A percentile compares a stretch with the other conserved stretches of the same genome.
Evolutionary conservation across 2,888 invertebrate species (phyloP).

Genomic region (Lamellibrachia columna): DNA sequence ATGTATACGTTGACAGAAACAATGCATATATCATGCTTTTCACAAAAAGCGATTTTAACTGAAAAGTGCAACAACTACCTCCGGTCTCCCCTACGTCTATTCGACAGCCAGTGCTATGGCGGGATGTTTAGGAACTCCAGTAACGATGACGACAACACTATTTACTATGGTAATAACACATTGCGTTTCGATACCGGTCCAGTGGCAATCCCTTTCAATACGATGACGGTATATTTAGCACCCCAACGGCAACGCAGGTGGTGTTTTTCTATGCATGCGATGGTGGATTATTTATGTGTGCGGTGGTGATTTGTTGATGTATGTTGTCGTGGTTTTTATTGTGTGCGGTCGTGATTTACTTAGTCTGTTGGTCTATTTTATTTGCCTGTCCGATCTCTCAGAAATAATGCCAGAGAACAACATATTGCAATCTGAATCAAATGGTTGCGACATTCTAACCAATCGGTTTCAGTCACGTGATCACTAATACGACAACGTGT

Average conservation of each 20-base stretch:
- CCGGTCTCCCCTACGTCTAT: too few relatives aligned
- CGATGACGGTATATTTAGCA: background rate
- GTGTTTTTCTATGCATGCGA: background rate
- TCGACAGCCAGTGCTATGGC: too few relatives aligned
- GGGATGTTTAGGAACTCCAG: background rate
- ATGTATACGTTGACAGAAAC: too few relatives aligned
- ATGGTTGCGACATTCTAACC: background rate
- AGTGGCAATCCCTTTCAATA: background rate
- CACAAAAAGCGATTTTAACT: too few relatives aligned
- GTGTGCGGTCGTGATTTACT: background rate
- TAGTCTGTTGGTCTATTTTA: background rate
- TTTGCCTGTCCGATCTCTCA: background rate
- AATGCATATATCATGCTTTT: too few relatives aligned
- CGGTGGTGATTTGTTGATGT: background rate
- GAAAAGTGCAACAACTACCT: too few relatives aligned
- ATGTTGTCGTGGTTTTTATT: background rate
- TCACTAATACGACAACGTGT: background rate
- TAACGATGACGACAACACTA: background rate
- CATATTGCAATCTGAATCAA: too few relatives aligned
- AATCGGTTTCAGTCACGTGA: background rate
- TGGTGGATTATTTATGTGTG: background rate
- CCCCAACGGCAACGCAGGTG: background rate
- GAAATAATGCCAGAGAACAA: background rate
- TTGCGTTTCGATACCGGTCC: background rate
- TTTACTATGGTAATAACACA: background rate